phyloP scores from a whole-genome alignment of 2,113 vertebrate genomes.

The Trematocara nigrifrons region DNA sequence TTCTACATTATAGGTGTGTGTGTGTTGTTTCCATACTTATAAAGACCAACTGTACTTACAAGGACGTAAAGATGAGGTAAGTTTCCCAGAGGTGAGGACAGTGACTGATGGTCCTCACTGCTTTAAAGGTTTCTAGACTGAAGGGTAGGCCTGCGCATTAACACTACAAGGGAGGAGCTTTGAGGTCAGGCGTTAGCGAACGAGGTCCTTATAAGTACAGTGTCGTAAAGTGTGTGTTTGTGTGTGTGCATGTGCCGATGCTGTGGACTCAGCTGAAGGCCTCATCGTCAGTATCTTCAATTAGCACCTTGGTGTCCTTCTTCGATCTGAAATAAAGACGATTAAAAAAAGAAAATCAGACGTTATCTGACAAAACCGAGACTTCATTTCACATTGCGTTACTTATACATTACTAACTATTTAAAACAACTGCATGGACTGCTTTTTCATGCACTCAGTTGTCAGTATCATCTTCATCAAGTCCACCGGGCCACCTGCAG shows the following conservation, averaged over 20 bases:
- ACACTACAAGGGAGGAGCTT: not conserved
- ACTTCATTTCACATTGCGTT: not conserved
- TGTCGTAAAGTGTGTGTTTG: not conserved
- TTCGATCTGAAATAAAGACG: conserved; percentile 77
- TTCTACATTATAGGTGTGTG: conserved; percentile 31
- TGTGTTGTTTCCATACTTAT: conserved; percentile 31
- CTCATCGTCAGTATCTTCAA: conserved; percentile 96
- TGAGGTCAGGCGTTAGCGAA: not conserved
- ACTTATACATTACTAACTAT: not conserved
- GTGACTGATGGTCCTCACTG: not conserved
- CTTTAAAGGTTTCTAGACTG: conserved; percentile 3
- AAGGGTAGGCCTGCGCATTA: not conserved
- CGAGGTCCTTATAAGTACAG: conserved; percentile 48
- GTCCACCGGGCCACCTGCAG: not conserved
- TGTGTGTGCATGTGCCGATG: not conserved
- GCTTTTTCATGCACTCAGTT: not conserved
- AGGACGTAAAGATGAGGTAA: conserved; percentile 20
- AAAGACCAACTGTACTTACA: conserved; percentile 29
- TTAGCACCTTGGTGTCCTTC: conserved; percentile 94
- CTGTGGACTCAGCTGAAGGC: conserved; percentile 84
- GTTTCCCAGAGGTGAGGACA: not conserved
- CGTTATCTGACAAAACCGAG: not conserved
- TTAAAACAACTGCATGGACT: not conserved
- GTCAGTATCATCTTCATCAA: not conserved
- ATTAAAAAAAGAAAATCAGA: not conserved